Base-by-base conservation (phyloP, 2,113 vertebrate genomes). In the Heterotis niloticus region DNA sequence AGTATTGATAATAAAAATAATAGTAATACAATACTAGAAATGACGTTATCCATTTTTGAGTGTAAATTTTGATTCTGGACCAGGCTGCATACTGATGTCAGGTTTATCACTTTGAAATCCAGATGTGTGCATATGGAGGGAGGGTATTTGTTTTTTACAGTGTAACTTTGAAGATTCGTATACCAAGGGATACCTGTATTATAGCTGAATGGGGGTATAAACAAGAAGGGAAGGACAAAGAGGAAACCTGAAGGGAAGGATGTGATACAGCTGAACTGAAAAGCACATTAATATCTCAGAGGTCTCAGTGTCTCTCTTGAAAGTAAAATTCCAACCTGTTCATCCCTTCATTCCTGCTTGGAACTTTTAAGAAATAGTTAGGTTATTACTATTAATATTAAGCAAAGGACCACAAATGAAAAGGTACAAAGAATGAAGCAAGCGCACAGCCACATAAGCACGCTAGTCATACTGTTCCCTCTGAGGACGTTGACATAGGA, bases 381-480 rank as follows among this genome's bases (percentile, higher is more conserved):
- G 90, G 91, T 86, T 86, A 85, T 69, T 90, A 91, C 91, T 90
- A 91, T 88, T 84, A 92, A 91, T 92, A 89, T 90, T 91, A 88
- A 82, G 84, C 83, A 83, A 54, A 75, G 80, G 82, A 84, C 29
- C n/a, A n/a, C n/a, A 10, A 54, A 77, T 28, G n/a, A 74, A 74
- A 74, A 1, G 72, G 54, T 54, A 74, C 54, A 59, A 74, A 59
- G 16, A 5, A 74, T 5, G 29, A 77, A 79, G 71, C 34, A 24
- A 65, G 82, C 69, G 65, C 59, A 80, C 75, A 84, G 79, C 80
- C 79, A 75, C 82, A 82, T 78, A 72, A 83, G 72, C 72, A 79
- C 65, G 64, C 16, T 78, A 73, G 26, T 23, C 26, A 66, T 64
- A 17, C 71, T 74, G 81, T 13, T 24, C 57, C 79, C 65, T 71